phyloP scores from a whole-genome alignment of 2,113 vertebrate genomes.

The Oncorhynchus masou region DNA sequence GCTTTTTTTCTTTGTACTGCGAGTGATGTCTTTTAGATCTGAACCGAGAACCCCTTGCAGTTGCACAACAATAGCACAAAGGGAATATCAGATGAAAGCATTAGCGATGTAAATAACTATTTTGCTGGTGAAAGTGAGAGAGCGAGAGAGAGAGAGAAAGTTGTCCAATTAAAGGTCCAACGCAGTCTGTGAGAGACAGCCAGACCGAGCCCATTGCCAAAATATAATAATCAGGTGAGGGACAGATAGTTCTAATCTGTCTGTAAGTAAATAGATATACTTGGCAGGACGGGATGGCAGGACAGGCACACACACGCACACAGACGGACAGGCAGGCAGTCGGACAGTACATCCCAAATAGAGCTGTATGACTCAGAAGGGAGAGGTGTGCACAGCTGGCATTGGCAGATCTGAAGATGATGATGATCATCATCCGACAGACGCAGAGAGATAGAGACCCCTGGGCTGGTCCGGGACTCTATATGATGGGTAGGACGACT shows the following conservation, averaged over 20 bases:
- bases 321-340: not conserved
- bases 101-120: conserved; percentile 71
- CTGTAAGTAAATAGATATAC: not conserved
- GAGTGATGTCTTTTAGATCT: conserved; percentile 55
- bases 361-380: not conserved
- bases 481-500: conserved; percentile 18
- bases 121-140: conserved; percentile 54
- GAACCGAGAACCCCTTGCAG: conserved; percentile 51
- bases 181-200: conserved; percentile 49
- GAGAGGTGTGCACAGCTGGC: conserved; percentile 4
- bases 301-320: not conserved
- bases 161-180: conserved; percentile 66
- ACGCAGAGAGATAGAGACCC: not conserved
- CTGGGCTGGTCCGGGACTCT: not conserved
- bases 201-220: conserved; percentile 51
- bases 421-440: conserved; percentile 35
- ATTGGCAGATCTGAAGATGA: conserved; percentile 14
- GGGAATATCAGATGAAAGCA: conserved; percentile 76
- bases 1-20: conserved; percentile 47
- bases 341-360: not conserved
- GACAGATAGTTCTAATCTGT: conserved; percentile 47
- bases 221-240: conserved; percentile 37
- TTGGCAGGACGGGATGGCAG: not conserved
- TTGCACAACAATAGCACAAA: conserved; percentile 71
- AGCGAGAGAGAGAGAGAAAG: conserved; percentile 42